phyloP scores from a whole-genome alignment of 2,888 invertebrate genomes.

The Entomobrya multifasciata region DNA sequence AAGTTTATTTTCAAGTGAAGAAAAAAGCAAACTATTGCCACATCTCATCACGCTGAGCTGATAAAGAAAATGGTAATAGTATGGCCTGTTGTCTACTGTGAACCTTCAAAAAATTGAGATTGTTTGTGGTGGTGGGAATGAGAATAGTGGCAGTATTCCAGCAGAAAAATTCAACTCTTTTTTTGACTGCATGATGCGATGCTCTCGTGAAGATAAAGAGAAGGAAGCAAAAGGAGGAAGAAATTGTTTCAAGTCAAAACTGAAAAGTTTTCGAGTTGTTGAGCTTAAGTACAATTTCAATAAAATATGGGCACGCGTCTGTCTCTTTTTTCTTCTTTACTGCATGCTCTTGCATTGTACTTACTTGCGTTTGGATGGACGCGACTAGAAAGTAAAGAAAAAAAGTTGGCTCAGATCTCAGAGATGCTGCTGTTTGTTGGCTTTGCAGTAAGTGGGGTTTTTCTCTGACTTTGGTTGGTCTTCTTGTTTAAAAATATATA shows the following conservation, averaged over 20 bases:
- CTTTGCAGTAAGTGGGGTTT: too few species aligned
- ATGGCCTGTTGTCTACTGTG: background rate
- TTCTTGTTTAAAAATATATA: background rate
- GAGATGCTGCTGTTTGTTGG: too few species aligned
- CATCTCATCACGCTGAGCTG: background rate
- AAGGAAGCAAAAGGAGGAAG: background rate
- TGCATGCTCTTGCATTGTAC: background rate
- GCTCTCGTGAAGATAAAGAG: background rate
- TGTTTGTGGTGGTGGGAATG: background rate
- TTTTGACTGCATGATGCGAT: background rate
- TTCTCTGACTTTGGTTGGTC: too few species aligned
- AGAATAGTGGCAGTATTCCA: slow-evolving; percentile 2
- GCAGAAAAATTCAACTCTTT: background rate
- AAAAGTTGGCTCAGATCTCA: slow-evolving; percentile 16
- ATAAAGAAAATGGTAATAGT: background rate
- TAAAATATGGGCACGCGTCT: slow-evolving; percentile 8
- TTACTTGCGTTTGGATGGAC: background rate
- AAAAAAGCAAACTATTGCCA: too few species aligned
- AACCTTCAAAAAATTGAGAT: background rate
- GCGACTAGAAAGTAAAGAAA: background rate
- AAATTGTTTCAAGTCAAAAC: slow-evolving; percentile 1
- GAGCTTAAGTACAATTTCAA: slow-evolving; percentile 11
- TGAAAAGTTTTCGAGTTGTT: too few species aligned
- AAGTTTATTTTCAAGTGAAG: background rate
- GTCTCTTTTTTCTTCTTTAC: background rate